A percentile compares a stretch with the other conserved stretches of the same genome.
phyloP scores from a whole-genome alignment of 2,888 invertebrate genomes.

The Unio delphinus region DNA sequence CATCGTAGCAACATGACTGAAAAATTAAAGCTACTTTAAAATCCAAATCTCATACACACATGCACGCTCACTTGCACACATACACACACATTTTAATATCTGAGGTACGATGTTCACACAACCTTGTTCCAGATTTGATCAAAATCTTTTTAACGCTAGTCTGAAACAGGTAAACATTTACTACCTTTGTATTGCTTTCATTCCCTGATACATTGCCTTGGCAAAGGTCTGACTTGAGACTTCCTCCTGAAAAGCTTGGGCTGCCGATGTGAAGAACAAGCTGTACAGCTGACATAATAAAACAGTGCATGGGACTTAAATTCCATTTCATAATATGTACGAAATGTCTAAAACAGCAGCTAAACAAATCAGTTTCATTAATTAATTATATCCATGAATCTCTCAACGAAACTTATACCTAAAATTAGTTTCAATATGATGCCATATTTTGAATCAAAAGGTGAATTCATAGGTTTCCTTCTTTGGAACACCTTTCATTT shows the following conservation, averaged over 20 bases:
- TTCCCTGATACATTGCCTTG: conserved; percentile 75
- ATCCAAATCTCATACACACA: no score
- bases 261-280: conserved; percentile 79
- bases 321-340: no score
- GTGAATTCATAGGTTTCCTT: no score
- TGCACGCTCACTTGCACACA: neutral
- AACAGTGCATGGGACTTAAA: neutral
- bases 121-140: neutral
- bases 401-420: no score
- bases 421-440: no score
- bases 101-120: neutral
- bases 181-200: conserved; percentile 76
- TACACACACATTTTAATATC: neutral
- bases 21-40: no score
- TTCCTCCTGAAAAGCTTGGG: conserved; percentile 45
- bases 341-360: no score
- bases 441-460: no score
- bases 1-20: no score
- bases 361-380: no score
- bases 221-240: conserved; percentile 73
- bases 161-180: neutral
- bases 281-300: conserved; percentile 77
- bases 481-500: no score
- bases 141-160: neutral
- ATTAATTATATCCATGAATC: no score